Base-by-base conservation (phyloP, 1,140 invertebrate genomes). In the Cheumatopsyche charites region DNA sequence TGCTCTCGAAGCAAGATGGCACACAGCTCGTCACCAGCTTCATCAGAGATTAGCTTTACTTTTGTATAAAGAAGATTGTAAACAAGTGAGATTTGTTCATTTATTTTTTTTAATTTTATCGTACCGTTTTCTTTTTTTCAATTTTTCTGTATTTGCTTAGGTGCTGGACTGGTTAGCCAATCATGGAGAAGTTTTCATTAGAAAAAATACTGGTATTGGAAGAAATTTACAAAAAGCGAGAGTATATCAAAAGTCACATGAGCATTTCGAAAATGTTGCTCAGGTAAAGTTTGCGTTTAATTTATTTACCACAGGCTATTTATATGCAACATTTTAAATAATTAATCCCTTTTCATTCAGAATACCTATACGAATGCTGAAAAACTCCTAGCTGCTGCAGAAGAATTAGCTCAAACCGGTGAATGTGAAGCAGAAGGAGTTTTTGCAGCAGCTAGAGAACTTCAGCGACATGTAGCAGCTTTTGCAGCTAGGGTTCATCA, bases 361-460 rank as follows among this genome's bases (percentile, higher is more conserved):
- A 99, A 99, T 79, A 99, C 98, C 0, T 98, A 99, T 79, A 98
- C 95, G 23, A 99, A 99, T 85, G 97, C 97, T 0, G 96, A 98
- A 77, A 99, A 99, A 82, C 84, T 99, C 17, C 84, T 99, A 21
- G 92, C 94, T 0, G 97, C 97, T 0, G 97, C 97, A 0, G 95
- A 98, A 78, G 97, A 99, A 80, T 82, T 98, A 70, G 96, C 96
- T 0, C 91, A 95, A 62, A 98, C 96, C 0, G 97, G 96, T 0
- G 96, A 98, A 83, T 98, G 96, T 79, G 94, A 97, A 78, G 92
- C 95, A 0, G 94, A 97, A 78, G 96, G 98, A 79, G 98, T 98
- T 76, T 93, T 95, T 77, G 90, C 91, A 2, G 96, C 97, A 42
- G 96, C 96, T 6, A 90, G 94, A 62, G 94, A 98, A 79, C 86